Base-by-base conservation (phyloP, 2,113 vertebrate genomes). In the Aegotheles bennettii region DNA sequence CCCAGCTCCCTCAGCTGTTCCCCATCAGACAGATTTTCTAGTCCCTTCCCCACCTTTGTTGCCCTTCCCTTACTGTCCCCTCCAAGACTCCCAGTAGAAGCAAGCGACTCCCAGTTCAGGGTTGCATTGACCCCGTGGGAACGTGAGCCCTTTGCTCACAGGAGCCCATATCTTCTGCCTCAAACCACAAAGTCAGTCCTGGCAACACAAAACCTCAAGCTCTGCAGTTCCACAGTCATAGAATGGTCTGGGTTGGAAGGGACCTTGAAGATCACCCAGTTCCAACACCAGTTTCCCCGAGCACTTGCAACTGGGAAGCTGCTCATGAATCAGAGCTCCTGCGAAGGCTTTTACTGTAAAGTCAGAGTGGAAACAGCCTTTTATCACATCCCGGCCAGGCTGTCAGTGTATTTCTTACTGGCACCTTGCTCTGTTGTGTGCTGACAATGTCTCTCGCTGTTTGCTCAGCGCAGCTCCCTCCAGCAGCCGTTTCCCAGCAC, bases 51-150 rank as follows among this genome's bases (percentile, higher is more conserved):
- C n/a, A n/a, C n/a, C n/a, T n/a, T n/a, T n/a, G n/a, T n/a, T n/a
- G n/a, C n/a, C n/a, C n/a, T n/a, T n/a, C n/a, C 42, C 59, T 53
- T 20, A 33, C 17, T 1, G 1, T n/a, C 56, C 75, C 57, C 16
- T 42, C 23, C 5, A 71, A 65, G 59, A 9, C 42, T 45, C 35
- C 20, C 64, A 77, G 31, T 24, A 74, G 42, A 54, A 47, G 31
- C 61, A 33, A 0, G 8, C 12, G 47, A 13, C 11, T 82, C 70
- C 24, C 40, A 54, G 7, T 1, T 1, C 3, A 51, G 51, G 26
- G 3, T 3, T 53, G 50, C 33, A 4, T 29, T 36, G n/a, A 25
- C 18, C 20, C 64, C 10, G 2, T 1, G 26, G 51, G 23, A 51
- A 31, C 2, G 8, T 0, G 15, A 69, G 11, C 47, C 56, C 38